Conservation (phyloP, 2,113 vertebrate genomes). For the Diadophis punctatus region DNA sequence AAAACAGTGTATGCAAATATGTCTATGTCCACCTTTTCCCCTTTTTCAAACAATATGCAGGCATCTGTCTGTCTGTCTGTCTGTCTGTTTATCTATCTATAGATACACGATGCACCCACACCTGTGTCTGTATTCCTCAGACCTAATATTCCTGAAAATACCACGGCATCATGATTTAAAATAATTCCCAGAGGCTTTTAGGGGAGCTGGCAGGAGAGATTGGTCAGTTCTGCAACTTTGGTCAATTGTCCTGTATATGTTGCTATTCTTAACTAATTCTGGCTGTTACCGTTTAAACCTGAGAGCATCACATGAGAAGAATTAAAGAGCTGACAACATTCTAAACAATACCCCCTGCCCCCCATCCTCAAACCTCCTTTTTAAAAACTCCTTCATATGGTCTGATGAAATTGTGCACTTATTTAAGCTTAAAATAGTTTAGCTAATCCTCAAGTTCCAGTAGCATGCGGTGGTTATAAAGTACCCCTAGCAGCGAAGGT, state of each 20-base stretch:
- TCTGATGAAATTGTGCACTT: slow-evolving; percentile 10
- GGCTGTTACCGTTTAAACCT: background rate
- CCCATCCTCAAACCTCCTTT: slow-evolving; percentile 16
- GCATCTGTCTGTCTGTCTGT: background rate
- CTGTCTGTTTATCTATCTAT: background rate
- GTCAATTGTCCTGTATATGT: background rate
- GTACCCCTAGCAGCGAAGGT: slow-evolving; percentile 42
- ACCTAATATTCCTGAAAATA: background rate
- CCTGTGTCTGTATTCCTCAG: background rate
- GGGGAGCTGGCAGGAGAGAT: background rate
- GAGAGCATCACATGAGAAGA: background rate
- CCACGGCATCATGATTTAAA: background rate
- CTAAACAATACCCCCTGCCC: background rate
- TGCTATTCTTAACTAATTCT: background rate
- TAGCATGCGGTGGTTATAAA: slow-evolving; percentile 17
- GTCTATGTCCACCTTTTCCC: background rate
- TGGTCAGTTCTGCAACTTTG: background rate
- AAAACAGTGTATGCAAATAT: background rate
- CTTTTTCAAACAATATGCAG: background rate
- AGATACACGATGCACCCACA: background rate
- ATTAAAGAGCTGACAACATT: background rate
- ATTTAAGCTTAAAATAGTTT: slow-evolving; percentile 20
- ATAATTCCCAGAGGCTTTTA: background rate
- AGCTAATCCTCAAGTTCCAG: slow-evolving; percentile 16
- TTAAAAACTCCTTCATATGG: background rate